A percentile compares a stretch with the other conserved stretches of the same genome.
Evolutionary conservation across 1,140 invertebrate genomes (phyloP).

Genomic region (Lucilia cuprina): DNA sequence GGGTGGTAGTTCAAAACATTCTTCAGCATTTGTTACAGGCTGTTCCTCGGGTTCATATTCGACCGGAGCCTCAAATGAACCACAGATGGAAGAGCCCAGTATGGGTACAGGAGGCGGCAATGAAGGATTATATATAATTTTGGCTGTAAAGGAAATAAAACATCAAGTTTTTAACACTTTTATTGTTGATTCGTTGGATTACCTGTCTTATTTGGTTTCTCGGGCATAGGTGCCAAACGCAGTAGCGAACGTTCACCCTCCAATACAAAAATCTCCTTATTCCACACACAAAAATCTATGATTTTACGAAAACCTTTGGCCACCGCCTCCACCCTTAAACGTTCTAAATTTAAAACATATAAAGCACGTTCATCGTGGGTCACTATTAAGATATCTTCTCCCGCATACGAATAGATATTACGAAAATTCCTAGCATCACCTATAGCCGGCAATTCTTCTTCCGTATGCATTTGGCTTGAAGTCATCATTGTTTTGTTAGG

Average conservation of each 20-base stretch:
- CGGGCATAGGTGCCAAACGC: conserved; percentile 65
- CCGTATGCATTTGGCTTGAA: neutral
- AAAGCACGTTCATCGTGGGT: conserved; percentile 76
- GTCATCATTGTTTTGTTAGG: neutral
- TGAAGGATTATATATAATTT: conserved; percentile 58
- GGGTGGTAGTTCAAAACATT: conserved; percentile 65
- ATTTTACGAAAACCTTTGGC: conserved; percentile 63
- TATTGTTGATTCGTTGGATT: neutral
- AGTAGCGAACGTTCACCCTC: conserved; percentile 71
- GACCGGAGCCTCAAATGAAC: conserved; percentile 46
- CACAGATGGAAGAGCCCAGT: conserved; percentile 43
- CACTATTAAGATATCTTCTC: conserved; percentile 75
- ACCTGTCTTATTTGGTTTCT: conserved; percentile 52
- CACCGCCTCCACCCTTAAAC: conserved; percentile 66
- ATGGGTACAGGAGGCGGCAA: conserved; percentile 56
- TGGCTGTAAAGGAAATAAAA: conserved; percentile 35
- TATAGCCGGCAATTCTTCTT: neutral
- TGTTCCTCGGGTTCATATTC: conserved; percentile 48
- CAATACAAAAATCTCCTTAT: conserved; percentile 77
- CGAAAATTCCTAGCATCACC: conserved; percentile 68
- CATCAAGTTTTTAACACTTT: neutral
- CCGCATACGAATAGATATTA: conserved; percentile 70
- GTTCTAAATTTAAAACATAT: conserved; percentile 77
- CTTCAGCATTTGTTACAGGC: conserved; percentile 64
- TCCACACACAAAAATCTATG: conserved; percentile 53